Evolutionary conservation across 2,888 invertebrate species (phyloP), one percentile per base, ranked within the genome.

Genomic region (Gandaritis pyraliata): DNA sequence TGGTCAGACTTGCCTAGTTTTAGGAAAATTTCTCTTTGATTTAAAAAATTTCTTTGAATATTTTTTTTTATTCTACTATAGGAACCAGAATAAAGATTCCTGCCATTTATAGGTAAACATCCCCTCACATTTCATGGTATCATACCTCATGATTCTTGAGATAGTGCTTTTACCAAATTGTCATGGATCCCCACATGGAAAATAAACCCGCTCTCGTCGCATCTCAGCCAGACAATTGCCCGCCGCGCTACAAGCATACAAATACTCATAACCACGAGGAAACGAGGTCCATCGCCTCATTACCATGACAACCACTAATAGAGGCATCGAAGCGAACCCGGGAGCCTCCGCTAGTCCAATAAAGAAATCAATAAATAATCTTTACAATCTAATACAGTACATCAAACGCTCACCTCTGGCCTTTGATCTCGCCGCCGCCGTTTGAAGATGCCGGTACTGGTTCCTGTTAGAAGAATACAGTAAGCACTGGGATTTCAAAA

Each of bases 371-470:
- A 71, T 71, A 71, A 71, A 71, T 71, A 69, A 69, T 69, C 69
- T 63, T 55, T 61, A 68, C 68, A 64, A 70, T 70, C 70, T 67
- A 63, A 62, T 66, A 57, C 58, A 61, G 67, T 58, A 65, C 60
- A 61, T 68, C 64, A 70, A 65, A 65, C 65, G 69, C 55, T 61
- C 54, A 58, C 55, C 58, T 50, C 58, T 30, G 49, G 51, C 63
- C 68, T 71, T 71, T 71, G 69, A 70, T 70, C 68, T 65, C 55
- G 65, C 65, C 68, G 68, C 65, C 47, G 64, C 54, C 65, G 81
- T 88, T 87, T 88, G 86, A 88, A 85, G 78, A 80, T 70, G 69
- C 71, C 82, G 79, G 73, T 69, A 75, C 86, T 86, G 87, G 78
- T 82, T 86, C 79, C 75, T 82, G 87, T 87, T 83, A 75, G 73